These are phyloP conservation scores for Squalus acanthias DNA, from an alignment of 2,797 vertebrate species.

Conservation along the genomic window DNA sequence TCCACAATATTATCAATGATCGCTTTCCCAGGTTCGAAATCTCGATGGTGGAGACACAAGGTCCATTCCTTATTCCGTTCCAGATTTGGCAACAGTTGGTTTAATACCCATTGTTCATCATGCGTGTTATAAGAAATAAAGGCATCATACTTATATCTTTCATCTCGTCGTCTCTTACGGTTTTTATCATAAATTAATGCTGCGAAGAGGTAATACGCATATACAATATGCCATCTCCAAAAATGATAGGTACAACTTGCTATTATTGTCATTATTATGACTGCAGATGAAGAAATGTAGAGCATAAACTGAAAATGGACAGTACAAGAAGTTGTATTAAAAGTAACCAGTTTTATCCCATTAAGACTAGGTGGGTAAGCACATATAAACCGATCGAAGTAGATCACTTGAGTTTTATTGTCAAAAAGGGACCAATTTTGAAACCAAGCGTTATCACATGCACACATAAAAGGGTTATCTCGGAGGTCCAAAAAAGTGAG, in stretches of 20 bases:
- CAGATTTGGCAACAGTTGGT: slow-evolving; percentile 54
- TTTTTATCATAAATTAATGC: slow-evolving; percentile 39
- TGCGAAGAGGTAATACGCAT: slow-evolving; percentile 40
- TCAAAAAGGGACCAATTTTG: slow-evolving; percentile 20
- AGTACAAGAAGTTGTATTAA: slow-evolving; percentile 28
- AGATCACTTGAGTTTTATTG: slow-evolving; percentile 37
- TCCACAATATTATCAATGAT: slow-evolving; percentile 68
- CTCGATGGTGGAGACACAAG: slow-evolving; percentile 63
- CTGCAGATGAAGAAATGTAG: background rate
- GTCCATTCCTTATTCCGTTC: slow-evolving; percentile 60
- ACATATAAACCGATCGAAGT: slow-evolving; percentile 39
- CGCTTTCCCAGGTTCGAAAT: slow-evolving; percentile 61
- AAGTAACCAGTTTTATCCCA: slow-evolving; percentile 1
- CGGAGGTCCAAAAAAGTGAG: slow-evolving; percentile 35
- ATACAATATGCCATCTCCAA: slow-evolving; percentile 41
- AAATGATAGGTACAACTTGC: slow-evolving; percentile 28
- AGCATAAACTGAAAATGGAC: background rate
- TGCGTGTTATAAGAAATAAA: slow-evolving; percentile 63
- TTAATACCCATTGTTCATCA: slow-evolving; percentile 58
- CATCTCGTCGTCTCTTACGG: slow-evolving; percentile 29
- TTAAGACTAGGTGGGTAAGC: background rate
- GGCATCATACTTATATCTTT: slow-evolving; percentile 52
- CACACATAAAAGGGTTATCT: slow-evolving; percentile 40
- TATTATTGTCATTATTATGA: slow-evolving; percentile 1
- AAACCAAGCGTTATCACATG: slow-evolving; percentile 40